Percentiles rank a stretch among this genome's conserved stretches.
Evolutionary conservation across 2,888 invertebrate species (phyloP).

Genomic region (Machimus atricapillus): DNA sequence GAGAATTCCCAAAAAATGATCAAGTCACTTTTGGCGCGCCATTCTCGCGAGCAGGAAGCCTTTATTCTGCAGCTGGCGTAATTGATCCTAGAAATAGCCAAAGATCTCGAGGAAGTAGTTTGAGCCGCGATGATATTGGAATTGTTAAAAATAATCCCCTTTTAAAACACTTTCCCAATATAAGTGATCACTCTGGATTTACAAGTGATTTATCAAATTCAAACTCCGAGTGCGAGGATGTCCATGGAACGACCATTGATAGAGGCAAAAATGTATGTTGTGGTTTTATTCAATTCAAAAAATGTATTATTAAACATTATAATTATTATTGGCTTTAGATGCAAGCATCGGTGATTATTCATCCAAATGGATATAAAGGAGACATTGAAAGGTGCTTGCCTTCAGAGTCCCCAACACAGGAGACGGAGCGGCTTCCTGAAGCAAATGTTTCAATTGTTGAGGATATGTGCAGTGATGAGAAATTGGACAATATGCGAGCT

Average conservation of each 20-base stretch:
- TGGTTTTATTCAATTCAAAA: neutral
- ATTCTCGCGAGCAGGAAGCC: slow-evolving; percentile 59
- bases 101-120: slow-evolving; percentile 53
- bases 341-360: slow-evolving; percentile 77
- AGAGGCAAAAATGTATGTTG: slow-evolving; percentile 58
- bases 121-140: slow-evolving; percentile 70
- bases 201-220: slow-evolving; percentile 69
- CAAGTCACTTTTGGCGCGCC: slow-evolving; percentile 61
- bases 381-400: slow-evolving; percentile 49
- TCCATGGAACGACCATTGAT: slow-evolving; percentile 47
- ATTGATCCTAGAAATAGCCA: slow-evolving; percentile 52
- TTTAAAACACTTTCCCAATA: slow-evolving; percentile 69
- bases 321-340: slow-evolving; percentile 53
- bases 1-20: slow-evolving; percentile 63
- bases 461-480: slow-evolving; percentile 71
- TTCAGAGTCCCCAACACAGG: slow-evolving; percentile 57
- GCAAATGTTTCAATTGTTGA: slow-evolving; percentile 87
- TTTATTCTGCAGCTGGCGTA: slow-evolving; percentile 57
- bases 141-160: slow-evolving; percentile 82
- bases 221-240: slow-evolving; percentile 70
- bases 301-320: neutral
- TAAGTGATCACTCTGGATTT: slow-evolving; percentile 64
- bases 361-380: slow-evolving; percentile 63
- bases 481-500: slow-evolving; percentile 70
- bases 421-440: slow-evolving; percentile 76